These are phyloP conservation scores for Hyphantria cunea DNA, from an alignment of 1,140 invertebrate species.

Conservation along the genomic window DNA sequence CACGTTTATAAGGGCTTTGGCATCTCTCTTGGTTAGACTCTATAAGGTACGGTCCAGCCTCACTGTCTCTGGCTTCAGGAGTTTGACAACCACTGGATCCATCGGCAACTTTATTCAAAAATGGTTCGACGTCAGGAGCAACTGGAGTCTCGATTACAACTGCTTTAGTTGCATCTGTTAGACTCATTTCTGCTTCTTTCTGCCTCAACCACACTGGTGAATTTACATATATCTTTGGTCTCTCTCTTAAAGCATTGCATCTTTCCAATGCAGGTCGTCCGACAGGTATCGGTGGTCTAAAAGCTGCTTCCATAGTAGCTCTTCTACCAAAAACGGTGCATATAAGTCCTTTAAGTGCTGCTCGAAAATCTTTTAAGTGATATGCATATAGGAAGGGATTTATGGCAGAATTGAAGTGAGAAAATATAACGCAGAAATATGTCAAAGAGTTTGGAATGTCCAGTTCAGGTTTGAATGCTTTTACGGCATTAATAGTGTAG, in stretches of 20 bases:
- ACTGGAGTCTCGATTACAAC: slow-evolving; percentile 33
- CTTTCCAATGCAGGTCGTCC: slow-evolving; percentile 68
- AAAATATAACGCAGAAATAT: slow-evolving; percentile 92
- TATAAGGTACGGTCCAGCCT: slow-evolving; percentile 62
- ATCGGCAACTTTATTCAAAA: slow-evolving; percentile 55
- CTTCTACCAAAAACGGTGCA: slow-evolving; percentile 81
- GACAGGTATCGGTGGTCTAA: slow-evolving; percentile 64
- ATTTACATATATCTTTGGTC: slow-evolving; percentile 74
- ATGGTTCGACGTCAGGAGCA: slow-evolving; percentile 62
- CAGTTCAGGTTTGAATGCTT: slow-evolving; percentile 89
- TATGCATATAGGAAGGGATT: slow-evolving; percentile 95
- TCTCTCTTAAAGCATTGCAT: slow-evolving; percentile 68
- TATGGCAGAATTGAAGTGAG: slow-evolving; percentile 93
- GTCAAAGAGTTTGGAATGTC: slow-evolving; percentile 86
- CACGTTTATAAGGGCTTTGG: slow-evolving; percentile 69
- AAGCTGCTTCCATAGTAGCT: slow-evolving; percentile 65
- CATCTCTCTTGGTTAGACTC: slow-evolving; percentile 54
- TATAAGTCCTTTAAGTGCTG: slow-evolving; percentile 86
- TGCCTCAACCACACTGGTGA: slow-evolving; percentile 78
- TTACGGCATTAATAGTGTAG: slow-evolving; percentile 94
- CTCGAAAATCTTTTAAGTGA: slow-evolving; percentile 92
- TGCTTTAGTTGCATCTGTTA: slow-evolving; percentile 43
- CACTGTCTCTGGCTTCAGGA: slow-evolving; percentile 60
- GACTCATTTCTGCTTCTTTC: slow-evolving; percentile 61
- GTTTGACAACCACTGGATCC: slow-evolving; percentile 62